phyloP scores from a whole-genome alignment of 2,797 vertebrate genomes.

The Sciurus vulgaris region DNA sequence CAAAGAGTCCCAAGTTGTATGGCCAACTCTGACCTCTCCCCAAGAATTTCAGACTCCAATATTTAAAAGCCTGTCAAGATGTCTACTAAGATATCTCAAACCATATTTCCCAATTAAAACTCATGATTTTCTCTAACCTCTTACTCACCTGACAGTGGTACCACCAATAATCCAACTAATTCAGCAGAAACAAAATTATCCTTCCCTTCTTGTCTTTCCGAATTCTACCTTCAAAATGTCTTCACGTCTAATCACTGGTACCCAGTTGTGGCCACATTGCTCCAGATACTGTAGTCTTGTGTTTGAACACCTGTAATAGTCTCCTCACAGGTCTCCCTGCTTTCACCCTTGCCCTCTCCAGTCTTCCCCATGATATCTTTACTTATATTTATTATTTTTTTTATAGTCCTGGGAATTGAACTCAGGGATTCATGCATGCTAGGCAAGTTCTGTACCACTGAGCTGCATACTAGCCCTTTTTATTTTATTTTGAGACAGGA shows the following conservation, averaged over 20 bases:
- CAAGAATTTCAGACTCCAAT: neutral
- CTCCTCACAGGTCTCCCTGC: neutral
- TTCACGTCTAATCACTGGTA: neutral
- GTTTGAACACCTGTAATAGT: neutral
- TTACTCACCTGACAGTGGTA: neutral
- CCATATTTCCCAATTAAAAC: neutral
- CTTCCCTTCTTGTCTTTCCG: neutral
- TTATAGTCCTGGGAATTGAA: neutral
- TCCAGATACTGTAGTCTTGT: neutral
- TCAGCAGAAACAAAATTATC: conserved; percentile 5
- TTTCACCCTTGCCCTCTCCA: neutral
- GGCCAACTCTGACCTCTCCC: neutral
- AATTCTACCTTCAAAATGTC: conserved; percentile 29
- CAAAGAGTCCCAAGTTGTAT: neutral
- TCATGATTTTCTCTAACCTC: neutral
- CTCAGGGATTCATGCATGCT: neutral
- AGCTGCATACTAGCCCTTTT: no score
- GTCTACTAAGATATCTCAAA: neutral
- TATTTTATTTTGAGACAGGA: neutral
- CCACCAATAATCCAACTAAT: neutral
- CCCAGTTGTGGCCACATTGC: neutral
- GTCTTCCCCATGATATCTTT: neutral
- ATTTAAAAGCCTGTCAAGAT: neutral
- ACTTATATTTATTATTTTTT: neutral
- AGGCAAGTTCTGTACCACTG: no score